Percentiles rank a stretch among this genome's conserved stretches.
These are phyloP conservation scores for Gallinago media DNA, from an alignment of 2,113 vertebrate genomes.

Conservation along the genomic window DNA sequence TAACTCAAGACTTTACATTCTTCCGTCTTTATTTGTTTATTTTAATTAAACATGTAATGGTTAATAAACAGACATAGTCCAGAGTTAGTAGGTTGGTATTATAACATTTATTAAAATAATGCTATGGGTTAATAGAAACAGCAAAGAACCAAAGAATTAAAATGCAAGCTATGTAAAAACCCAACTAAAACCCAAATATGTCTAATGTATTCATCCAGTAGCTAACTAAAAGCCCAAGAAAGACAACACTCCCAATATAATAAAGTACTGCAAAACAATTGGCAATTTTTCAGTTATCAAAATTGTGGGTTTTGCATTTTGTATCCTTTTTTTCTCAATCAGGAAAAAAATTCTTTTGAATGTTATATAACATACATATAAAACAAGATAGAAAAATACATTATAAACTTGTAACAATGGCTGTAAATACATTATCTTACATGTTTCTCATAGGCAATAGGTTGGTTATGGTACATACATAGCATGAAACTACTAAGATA, in stretches of 20 bases:
- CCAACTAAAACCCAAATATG: slow-evolving; percentile 86
- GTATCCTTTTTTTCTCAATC: slow-evolving; percentile 88
- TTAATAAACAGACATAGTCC: slow-evolving; percentile 97
- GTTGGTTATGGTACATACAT: slow-evolving; percentile 89
- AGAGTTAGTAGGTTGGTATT: slow-evolving; percentile 97
- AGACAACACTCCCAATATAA: slow-evolving; percentile 86
- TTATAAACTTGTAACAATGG: slow-evolving; percentile 99
- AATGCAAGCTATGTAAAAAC: slow-evolving; percentile 93
- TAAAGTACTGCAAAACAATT: slow-evolving; percentile 90
- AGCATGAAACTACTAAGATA: slow-evolving; percentile 84
- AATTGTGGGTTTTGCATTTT: slow-evolving; percentile 86
- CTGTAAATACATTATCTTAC: slow-evolving; percentile 95
- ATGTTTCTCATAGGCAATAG: slow-evolving; percentile 92
- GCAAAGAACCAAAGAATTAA: slow-evolving; percentile 94
- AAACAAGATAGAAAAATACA: slow-evolving; percentile 99
- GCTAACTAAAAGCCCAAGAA: slow-evolving; percentile 87
- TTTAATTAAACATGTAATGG: slow-evolving; percentile 89
- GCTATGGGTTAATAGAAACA: slow-evolving; percentile 92
- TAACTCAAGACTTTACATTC: slow-evolving; percentile 81
- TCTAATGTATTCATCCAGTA: slow-evolving; percentile 86
- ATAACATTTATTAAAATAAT: slow-evolving; percentile 98
- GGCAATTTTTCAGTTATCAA: slow-evolving; percentile 89
- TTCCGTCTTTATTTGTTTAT: slow-evolving; percentile 80
- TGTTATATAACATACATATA: slow-evolving; percentile 99
- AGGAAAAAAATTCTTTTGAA: slow-evolving; percentile 95